These are phyloP conservation scores for Lacanobia oleracea DNA, from an alignment of 2,888 invertebrate species.

Conservation along the genomic window DNA sequence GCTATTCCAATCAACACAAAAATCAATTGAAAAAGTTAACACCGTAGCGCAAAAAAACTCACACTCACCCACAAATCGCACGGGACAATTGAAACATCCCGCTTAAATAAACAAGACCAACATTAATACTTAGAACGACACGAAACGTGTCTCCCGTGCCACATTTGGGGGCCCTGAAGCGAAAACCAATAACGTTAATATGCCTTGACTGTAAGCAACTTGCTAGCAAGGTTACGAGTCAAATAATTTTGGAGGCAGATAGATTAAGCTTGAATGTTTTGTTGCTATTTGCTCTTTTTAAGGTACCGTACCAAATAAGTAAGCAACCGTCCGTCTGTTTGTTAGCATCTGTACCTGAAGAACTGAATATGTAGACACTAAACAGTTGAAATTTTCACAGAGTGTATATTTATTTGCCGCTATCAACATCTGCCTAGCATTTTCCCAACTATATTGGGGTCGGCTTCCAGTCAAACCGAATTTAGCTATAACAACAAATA, in stretches of 20 bases:
- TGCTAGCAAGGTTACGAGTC: slow-evolving; percentile 28
- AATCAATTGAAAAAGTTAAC: neutral
- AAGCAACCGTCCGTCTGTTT: too few relatives aligned
- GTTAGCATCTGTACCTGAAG: too few relatives aligned
- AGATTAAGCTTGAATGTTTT: slow-evolving; percentile 23
- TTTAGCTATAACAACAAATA: too few relatives aligned
- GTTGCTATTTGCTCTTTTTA: neutral
- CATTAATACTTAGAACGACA: slow-evolving; percentile 64
- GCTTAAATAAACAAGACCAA: slow-evolving; percentile 67
- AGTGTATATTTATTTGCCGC: too few relatives aligned
- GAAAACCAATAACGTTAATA: slow-evolving; percentile 76
- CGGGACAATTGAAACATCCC: slow-evolving; percentile 65
- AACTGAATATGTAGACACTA: too few relatives aligned
- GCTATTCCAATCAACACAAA: neutral
- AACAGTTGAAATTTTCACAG: too few relatives aligned
- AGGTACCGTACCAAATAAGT: too few relatives aligned
- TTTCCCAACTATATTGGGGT: too few relatives aligned
- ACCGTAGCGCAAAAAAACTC: neutral
- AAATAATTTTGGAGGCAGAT: slow-evolving; percentile 39
- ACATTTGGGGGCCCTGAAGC: slow-evolving; percentile 69
- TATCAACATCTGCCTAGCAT: too few relatives aligned
- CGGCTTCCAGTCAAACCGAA: too few relatives aligned
- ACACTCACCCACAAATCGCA: slow-evolving; percentile 55
- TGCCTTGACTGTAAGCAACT: slow-evolving; percentile 56
- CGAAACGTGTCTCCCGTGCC: slow-evolving; percentile 74